Evolutionary conservation across 1,140 invertebrate species (phyloP).

Genomic region (Drosophila rufa): DNA sequence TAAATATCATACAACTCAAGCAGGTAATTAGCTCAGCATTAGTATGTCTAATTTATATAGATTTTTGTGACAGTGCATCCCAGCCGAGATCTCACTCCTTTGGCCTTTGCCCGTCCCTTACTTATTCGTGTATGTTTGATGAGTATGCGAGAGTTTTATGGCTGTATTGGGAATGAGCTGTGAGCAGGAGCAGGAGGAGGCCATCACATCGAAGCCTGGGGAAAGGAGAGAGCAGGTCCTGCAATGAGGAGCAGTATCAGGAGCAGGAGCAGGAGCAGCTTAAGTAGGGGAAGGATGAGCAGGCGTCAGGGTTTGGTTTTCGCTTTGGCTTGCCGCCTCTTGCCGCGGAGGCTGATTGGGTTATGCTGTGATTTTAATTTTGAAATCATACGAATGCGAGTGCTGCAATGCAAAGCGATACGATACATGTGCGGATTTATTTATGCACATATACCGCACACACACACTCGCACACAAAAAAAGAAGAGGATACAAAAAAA

Average conservation of each 20-base stretch:
- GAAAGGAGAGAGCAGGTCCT: not conserved
- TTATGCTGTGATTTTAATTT: constrained; percentile 83
- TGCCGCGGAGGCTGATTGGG: constrained; percentile 63
- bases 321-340: constrained; percentile 27
- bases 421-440: constrained; percentile 77
- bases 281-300: constrained; percentile 3
- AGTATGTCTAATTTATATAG: not conserved
- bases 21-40: not conserved
- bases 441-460: constrained; percentile 53
- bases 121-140: constrained; percentile 74
- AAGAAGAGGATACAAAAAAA: constrained; percentile 1
- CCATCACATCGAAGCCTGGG: not conserved
- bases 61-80: constrained; percentile 15
- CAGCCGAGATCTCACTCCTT: constrained; percentile 21
- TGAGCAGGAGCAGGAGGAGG: constrained; percentile 43
- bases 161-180: constrained; percentile 79
- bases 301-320: constrained; percentile 32
- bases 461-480: not conserved
- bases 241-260: not conserved
- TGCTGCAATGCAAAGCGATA: constrained; percentile 67
- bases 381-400: constrained; percentile 75
- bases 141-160: constrained; percentile 81
- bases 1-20: not conserved
- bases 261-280: not conserved
- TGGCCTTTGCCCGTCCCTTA: constrained; percentile 33